Percentiles rank a stretch among this genome's conserved stretches.
Conservation (phyloP, 2,113 vertebrate species). For the Vidua macroura region DNA sequence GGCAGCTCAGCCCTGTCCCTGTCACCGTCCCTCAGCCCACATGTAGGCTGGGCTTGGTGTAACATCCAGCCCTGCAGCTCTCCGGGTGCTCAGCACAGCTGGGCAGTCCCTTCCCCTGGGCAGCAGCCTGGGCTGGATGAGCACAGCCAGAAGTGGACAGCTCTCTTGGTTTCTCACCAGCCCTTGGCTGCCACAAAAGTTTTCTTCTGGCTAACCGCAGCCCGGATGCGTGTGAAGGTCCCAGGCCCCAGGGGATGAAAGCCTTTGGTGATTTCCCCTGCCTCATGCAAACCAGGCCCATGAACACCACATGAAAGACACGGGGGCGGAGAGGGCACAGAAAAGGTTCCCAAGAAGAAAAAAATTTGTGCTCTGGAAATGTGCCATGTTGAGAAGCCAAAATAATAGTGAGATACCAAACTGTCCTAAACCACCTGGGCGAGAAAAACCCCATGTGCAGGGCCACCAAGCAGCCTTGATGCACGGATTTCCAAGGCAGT, state of each 20-base stretch:
- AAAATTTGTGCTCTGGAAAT: neutral
- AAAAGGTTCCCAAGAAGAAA: neutral
- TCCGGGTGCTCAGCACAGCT: rapidly evolving
- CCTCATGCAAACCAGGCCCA: neutral
- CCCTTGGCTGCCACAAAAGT: neutral
- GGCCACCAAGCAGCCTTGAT: neutral
- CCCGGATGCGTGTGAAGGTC: rapidly evolving
- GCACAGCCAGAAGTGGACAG: rapidly evolving
- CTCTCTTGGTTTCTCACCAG: neutral
- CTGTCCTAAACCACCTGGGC: neutral
- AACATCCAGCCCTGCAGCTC: neutral
- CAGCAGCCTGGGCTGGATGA: neutral
- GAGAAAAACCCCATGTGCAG: too few species aligned
- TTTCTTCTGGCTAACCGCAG: slow-evolving; percentile 39
- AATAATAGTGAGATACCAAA: neutral
- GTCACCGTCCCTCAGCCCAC: neutral
- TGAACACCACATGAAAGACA: neutral
- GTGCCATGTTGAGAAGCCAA: neutral
- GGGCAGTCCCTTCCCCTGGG: neutral
- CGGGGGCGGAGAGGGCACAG: neutral
- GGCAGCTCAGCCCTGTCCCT: neutral
- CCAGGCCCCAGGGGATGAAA: neutral
- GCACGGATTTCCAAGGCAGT: rapidly evolving
- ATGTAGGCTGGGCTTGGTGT: rapidly evolving
- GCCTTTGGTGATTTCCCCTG: slow-evolving; percentile 1